These are phyloP conservation scores for Stenchaetothrips biformis DNA, from an alignment of 2,888 invertebrate genomes.

Conservation along the genomic window DNA sequence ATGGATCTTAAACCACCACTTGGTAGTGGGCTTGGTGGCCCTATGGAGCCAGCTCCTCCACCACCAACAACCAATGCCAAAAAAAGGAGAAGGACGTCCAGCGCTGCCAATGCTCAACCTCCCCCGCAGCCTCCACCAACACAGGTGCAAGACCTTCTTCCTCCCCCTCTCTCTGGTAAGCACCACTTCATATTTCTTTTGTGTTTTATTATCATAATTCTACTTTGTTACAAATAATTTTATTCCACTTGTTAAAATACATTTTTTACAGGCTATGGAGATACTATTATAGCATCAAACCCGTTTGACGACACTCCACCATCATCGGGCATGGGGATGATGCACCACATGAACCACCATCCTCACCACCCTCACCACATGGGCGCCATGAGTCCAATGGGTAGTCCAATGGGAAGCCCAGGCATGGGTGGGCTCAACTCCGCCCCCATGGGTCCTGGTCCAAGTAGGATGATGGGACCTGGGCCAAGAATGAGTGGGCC, in stretches of 20 bases:
- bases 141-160: conserved; percentile 65
- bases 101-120: conserved; percentile 54
- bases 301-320: conserved; percentile 87
- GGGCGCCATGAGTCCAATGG: conserved; percentile 53
- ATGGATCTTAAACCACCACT: conserved; percentile 40
- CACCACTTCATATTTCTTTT: not conserved
- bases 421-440: conserved; percentile 30
- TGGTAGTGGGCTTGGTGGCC: conserved; percentile 45
- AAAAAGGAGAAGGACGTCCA: conserved; percentile 77
- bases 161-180: conserved; percentile 71
- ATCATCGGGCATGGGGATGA: conserved; percentile 42
- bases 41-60: conserved; percentile 40
- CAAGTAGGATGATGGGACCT: conserved; percentile 50
- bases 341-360: conserved; percentile 47
- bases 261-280: conserved; percentile 60
- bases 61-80: conserved; percentile 47
- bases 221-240: conserved; percentile 2
- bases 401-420: conserved; percentile 57
- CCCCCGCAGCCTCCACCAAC: conserved; percentile 60
- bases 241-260: not conserved
- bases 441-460: conserved; percentile 48
- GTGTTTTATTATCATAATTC: not conserved
- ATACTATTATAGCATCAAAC: conserved; percentile 90
- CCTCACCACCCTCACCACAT: conserved; percentile 54
- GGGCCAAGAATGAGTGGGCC: conserved; percentile 47